These are phyloP conservation scores for Cacatua alba DNA, from an alignment of 2,113 vertebrate genomes.

Conservation along the genomic window DNA sequence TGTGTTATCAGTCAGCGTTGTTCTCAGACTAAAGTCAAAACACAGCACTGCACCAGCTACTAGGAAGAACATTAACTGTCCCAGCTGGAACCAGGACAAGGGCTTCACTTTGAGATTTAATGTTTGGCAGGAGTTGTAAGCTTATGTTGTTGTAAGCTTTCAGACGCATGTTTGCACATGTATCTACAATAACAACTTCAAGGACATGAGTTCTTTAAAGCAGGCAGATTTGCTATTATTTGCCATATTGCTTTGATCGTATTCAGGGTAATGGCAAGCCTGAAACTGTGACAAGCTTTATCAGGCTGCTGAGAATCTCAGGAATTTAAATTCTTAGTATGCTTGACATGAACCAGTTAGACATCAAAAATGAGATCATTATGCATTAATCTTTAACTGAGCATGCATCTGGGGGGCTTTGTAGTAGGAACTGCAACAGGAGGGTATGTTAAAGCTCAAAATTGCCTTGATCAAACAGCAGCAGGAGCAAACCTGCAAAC, in stretches of 20 bases:
- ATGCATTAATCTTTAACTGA: not conserved
- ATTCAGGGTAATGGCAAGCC: not conserved
- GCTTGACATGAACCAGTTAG: not conserved
- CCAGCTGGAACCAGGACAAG: not conserved
- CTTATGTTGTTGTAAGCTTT: not conserved
- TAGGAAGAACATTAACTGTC: not conserved
- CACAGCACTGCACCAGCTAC: not conserved
- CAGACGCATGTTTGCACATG: rapidly evolving
- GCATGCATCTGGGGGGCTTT: not conserved
- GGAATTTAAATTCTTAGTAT: not conserved
- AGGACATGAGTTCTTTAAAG: not conserved
- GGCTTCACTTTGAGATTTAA: not conserved
- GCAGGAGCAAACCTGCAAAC: not conserved
- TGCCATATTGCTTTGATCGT: not conserved
- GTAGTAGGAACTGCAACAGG: not conserved
- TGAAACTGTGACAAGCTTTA: not conserved
- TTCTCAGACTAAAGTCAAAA: not conserved
- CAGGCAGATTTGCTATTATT: not conserved
- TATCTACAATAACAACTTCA: not conserved
- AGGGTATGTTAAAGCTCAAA: not conserved
- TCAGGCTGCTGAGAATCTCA: not conserved
- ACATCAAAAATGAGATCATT: not conserved
- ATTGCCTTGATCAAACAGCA: not conserved
- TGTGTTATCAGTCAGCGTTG: not conserved
- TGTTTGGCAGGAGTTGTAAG: not conserved